phyloP scores from a whole-genome alignment of 2,113 vertebrate species.

The Bos indicus region DNA sequence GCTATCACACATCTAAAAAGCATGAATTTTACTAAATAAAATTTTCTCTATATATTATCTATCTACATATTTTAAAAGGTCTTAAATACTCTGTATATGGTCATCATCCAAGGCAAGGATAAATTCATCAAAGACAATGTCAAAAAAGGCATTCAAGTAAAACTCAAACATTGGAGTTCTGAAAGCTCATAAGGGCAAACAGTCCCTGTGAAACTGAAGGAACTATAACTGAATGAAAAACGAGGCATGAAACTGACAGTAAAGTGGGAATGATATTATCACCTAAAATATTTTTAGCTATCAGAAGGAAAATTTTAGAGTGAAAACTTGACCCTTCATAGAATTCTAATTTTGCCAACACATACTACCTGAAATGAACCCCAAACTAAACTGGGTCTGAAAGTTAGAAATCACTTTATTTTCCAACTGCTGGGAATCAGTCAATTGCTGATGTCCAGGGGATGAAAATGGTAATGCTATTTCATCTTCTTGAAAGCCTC shows the following conservation, averaged over 20 bases:
- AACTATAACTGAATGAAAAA: not conserved
- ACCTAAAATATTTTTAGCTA: not conserved
- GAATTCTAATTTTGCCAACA: not conserved
- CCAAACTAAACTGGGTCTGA: not conserved
- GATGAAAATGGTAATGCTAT: not conserved
- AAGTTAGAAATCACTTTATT: constrained; percentile 14
- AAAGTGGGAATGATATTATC: not conserved
- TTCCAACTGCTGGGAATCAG: not conserved
- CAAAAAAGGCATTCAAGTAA: not conserved
- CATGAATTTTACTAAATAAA: not conserved
- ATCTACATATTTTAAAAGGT: not conserved
- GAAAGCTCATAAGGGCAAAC: not conserved
- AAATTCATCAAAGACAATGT: not conserved
- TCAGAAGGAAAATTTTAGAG: not conserved
- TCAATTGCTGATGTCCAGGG: not conserved
- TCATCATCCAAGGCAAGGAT: not conserved
- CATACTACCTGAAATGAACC: not conserved
- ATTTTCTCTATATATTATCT: not conserved
- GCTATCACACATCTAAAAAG: not conserved
- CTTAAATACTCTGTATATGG: not conserved
- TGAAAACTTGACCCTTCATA: not conserved
- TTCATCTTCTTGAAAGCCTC: not conserved
- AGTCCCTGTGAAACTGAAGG: not conserved
- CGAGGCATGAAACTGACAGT: not conserved
- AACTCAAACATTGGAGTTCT: not conserved